Base-by-base conservation (phyloP, 2,888 invertebrate genomes). In the Eucriotettix oculatus region DNA sequence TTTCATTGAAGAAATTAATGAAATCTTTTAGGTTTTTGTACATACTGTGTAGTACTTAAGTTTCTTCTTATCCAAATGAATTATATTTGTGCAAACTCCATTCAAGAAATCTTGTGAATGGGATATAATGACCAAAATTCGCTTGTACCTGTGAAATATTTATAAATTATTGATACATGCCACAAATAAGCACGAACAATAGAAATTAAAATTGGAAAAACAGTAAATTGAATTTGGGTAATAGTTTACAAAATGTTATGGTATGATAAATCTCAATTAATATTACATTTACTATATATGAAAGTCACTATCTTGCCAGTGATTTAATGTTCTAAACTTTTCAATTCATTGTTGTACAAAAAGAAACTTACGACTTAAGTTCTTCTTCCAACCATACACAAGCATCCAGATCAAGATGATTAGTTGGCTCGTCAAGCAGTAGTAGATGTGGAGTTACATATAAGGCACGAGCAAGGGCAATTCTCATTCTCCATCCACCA, bases 331-430 rank as follows among this genome's bases (percentile, higher is more conserved):
- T 5, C 29, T 29, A 29, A 29, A 29, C 29, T 29, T 29, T 7
- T 29, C n/a, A n/a, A n/a, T n/a, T n/a, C n/a, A 29, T 29, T 29
- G 29, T 29, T 29, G 29, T 29, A 7, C 29, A 29, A 29, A 29
- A 29, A 42, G 14, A 54, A 54, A 71, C 79, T 75, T 71, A 90
- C 79, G 86, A 84, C 77, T 93, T 94, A 54, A 99, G 79, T 76
- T 99, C 98, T 73, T 96, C 93, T 75, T 99, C 99, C 60, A 99
- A 82, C 99, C 99, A 99, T 55, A 99, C 98, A 73, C 98, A 99
- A 61, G 99, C 98, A 71, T 99, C 96, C 67, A 99, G 80, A 80
- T 82, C 74, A 53, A 81, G 58, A 76, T 99, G 99, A 77, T 99
- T 99, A 0, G 99, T 99, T 65, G 99, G 99, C 80, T 99, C 99